Base-by-base conservation (phyloP, 2,113 vertebrate genomes). In the Xiphophorus couchianus region DNA sequence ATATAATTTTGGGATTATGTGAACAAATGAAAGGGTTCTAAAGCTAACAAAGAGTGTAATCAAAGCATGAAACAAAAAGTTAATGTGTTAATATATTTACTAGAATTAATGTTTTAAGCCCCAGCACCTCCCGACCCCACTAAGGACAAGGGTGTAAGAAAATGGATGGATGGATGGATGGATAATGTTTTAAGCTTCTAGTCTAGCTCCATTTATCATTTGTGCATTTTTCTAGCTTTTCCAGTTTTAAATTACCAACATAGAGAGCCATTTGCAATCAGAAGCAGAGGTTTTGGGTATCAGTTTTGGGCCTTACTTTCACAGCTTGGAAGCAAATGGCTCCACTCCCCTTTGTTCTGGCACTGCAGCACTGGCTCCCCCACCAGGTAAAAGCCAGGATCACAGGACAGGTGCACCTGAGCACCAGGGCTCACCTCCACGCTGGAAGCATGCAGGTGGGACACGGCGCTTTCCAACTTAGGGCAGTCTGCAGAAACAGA, bases 281-380 rank as follows among this genome's bases (percentile, higher is more conserved):
- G 61, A 71, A 65, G 70, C 1, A 37, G 3, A 54, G 5, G 3
- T 22, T 30, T 61, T 64, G 35, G 33, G 69, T 30, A 30, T 68
- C n/a, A n/a, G 29, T 25, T 81, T 15, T 64, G 35, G 30, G 66
- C 10, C 89, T 96, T 93, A 99, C 98, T 95, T 96, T 98, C 95
- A 93, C 98, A 99, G 66, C 70, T 94, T 22, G 98, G 97, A 68
- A 97, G 93, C 12, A 96, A 94, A 10, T 96, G 96, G 62, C 95
- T 96, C 98, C 98, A 99, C 72, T 96, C 94, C 88, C 97, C 98
- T 89, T 93, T 94, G 81, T 99, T 99, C 80, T 96, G 95, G 75
- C 98, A 99, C 67, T 93, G 92, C 4, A 97, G 96, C 86, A 97
- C 94, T 5, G 96, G 94, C 83, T 97, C 96, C 76, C 98, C 98